phyloP scores from a whole-genome alignment of 1,140 invertebrate species.

The Heliothis virescens region DNA sequence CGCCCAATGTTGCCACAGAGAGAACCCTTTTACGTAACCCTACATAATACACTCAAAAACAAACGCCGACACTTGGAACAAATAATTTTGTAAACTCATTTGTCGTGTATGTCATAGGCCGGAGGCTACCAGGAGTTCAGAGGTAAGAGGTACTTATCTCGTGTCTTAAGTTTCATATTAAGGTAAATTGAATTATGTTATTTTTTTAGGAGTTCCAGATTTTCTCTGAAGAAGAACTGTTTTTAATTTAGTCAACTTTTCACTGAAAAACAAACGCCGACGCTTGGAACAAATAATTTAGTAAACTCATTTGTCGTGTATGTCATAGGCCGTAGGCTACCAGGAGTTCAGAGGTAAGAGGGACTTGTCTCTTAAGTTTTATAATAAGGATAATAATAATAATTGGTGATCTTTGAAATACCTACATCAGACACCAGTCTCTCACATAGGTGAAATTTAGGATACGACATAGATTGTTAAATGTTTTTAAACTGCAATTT shows the following conservation, averaged over 20 bases:
- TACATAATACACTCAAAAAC: background rate
- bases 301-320: background rate
- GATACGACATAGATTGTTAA: no score
- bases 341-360: background rate
- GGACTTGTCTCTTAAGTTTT: background rate
- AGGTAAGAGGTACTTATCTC: background rate
- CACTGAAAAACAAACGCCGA: background rate
- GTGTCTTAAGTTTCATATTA: background rate
- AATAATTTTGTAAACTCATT: constrained; percentile 2
- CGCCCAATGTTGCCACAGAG: background rate
- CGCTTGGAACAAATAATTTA: background rate
- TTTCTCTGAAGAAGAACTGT: no score
- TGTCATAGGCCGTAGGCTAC: background rate
- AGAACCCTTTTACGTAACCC: constrained; percentile 13
- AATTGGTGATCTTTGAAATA: no score
- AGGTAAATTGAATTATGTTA: background rate
- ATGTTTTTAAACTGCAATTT: no score
- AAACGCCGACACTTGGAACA: background rate
- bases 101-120: background rate
- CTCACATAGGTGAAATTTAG: no score
- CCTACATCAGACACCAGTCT: no score
- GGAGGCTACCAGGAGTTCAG: background rate
- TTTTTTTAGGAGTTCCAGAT: no score
- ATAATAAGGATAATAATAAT: no score
- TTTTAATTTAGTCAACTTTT: no score